Evolutionary conservation across 2,113 vertebrate genomes (phyloP).

Genomic region (Anhinga rufa): DNA sequence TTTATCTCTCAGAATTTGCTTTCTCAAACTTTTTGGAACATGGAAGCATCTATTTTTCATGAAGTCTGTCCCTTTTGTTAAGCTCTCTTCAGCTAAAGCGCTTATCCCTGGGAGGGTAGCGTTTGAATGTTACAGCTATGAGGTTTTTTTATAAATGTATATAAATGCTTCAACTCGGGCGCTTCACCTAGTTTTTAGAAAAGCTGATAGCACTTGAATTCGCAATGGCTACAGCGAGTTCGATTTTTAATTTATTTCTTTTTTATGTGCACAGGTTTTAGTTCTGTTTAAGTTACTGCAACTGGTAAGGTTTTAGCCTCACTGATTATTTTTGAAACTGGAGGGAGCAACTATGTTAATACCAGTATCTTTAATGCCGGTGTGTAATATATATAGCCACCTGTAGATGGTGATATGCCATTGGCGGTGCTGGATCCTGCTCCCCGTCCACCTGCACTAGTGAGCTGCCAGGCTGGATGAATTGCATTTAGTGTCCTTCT

Average conservation of each 20-base stretch:
- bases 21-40: not conserved
- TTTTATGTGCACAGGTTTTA: not conserved
- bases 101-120: not conserved
- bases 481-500: not conserved
- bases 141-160: not conserved
- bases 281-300: not conserved
- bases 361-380: too few species aligned
- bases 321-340: not conserved
- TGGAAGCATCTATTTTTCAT: not conserved
- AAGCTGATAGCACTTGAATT: not conserved
- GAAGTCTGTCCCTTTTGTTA: not conserved
- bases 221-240: not conserved
- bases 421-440: not conserved
- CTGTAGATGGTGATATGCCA: constrained; percentile 11
- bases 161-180: not conserved
- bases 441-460: too few species aligned
- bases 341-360: not conserved
- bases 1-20: not conserved
- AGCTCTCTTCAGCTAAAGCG: not conserved
- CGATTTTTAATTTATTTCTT: not conserved
- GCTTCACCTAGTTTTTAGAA: not conserved
- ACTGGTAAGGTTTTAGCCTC: not conserved
- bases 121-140: not conserved
- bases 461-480: not conserved
- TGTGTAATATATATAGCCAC: not conserved